Conservation (phyloP, 2,113 vertebrate genomes). For the Heterocephalus glaber region DNA sequence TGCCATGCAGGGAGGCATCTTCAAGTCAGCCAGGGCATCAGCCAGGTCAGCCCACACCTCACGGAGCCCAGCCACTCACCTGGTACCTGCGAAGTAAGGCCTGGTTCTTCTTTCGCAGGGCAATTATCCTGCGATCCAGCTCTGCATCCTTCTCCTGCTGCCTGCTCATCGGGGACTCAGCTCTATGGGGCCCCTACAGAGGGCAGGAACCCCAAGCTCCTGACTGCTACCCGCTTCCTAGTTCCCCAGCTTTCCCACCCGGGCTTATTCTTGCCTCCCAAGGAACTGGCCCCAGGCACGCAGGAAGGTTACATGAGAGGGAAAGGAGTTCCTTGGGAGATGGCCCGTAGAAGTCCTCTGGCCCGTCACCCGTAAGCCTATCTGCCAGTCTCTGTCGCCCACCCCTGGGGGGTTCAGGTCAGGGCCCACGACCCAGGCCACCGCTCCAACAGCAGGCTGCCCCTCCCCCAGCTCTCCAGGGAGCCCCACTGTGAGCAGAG, state of each 20-base stretch:
- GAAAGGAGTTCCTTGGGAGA: background rate
- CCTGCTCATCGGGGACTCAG: conserved; percentile 88
- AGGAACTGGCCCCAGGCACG: background rate
- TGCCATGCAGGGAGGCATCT: fast-evolving
- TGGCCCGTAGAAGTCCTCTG: background rate
- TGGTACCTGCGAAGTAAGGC: conserved; percentile 95
- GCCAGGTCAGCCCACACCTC: background rate
- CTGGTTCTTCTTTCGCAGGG: conserved; percentile 95
- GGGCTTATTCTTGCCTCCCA: background rate
- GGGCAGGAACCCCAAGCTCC: background rate
- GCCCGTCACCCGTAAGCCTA: background rate
- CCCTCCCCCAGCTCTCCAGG: conserved; percentile 72
- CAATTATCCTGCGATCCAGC: conserved; percentile 95
- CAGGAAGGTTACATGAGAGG: background rate
- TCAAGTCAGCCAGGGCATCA: background rate
- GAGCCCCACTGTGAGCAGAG: conserved; percentile 55
- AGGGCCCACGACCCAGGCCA: background rate
- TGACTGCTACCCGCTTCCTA: background rate
- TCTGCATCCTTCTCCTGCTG: conserved; percentile 94
- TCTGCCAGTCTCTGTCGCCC: background rate
- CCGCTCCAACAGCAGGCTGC: conserved; percentile 11
- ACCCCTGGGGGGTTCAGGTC: background rate
- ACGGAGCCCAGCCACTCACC: conserved; percentile 82
- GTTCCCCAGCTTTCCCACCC: background rate
- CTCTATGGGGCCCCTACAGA: conserved; percentile 85